Conservation (phyloP, 2,888 invertebrate genomes). For the Morpho deidamia region DNA sequence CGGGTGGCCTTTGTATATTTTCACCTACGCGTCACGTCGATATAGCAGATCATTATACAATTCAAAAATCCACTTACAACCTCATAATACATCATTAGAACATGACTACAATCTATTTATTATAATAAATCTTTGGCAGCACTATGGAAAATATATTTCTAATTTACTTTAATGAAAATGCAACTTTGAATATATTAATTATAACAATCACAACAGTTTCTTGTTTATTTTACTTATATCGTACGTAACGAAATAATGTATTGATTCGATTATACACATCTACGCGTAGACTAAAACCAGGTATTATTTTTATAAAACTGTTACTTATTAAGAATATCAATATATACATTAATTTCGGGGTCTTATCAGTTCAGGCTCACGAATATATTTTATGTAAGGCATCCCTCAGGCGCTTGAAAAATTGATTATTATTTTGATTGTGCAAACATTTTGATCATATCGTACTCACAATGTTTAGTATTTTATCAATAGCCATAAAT, state of each 20-base stretch:
- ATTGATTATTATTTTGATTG: no score
- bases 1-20: slow-evolving; percentile 41
- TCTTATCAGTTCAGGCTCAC: slow-evolving; percentile 66
- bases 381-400: neutral
- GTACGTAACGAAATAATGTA: slow-evolving; percentile 29
- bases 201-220: slow-evolving; percentile 75
- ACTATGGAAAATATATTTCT: slow-evolving; percentile 78
- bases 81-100: slow-evolving; percentile 70
- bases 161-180: slow-evolving; percentile 72
- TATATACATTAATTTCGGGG: slow-evolving; percentile 58
- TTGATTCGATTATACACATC: slow-evolving; percentile 26
- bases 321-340: slow-evolving; percentile 18
- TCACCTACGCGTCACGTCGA: slow-evolving; percentile 57
- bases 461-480: no score
- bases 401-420: neutral
- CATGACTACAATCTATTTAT: slow-evolving; percentile 69
- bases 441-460: no score
- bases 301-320: slow-evolving; percentile 7
- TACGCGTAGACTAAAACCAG: slow-evolving; percentile 22
- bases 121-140: slow-evolving; percentile 75
- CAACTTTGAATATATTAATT: slow-evolving; percentile 66
- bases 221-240: slow-evolving; percentile 55
- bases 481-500: no score
- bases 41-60: slow-evolving; percentile 41
- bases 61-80: slow-evolving; percentile 70